Evolutionary conservation across 2,888 invertebrate genomes (phyloP).

Genomic region (Epinotia bilunana): DNA sequence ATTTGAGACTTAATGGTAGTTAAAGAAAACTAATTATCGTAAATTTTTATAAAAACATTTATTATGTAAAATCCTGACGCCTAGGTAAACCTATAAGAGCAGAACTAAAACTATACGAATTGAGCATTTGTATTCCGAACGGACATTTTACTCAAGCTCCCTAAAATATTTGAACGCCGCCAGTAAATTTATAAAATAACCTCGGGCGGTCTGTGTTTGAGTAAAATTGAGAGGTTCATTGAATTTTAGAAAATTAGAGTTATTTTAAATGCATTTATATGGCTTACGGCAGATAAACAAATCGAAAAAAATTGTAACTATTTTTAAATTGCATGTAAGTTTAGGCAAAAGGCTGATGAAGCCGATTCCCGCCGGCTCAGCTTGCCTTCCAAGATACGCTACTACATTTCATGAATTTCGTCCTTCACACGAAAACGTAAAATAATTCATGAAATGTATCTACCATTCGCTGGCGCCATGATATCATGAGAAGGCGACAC

Average conservation of each 20-base stretch:
- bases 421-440: too few species aligned
- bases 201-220: neutral
- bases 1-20: too few species aligned
- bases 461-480: too few species aligned
- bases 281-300: neutral
- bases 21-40: neutral
- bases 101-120: neutral
- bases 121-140: conserved; percentile 12
- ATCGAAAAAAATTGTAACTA: neutral
- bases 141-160: conserved; percentile 13
- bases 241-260: neutral
- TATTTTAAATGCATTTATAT: neutral
- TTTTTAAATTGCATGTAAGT: neutral
- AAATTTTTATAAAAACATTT: neutral
- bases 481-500: too few species aligned
- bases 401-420: too few species aligned
- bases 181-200: conserved; percentile 32
- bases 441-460: too few species aligned
- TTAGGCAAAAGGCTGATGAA: too few species aligned
- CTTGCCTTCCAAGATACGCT: too few species aligned
- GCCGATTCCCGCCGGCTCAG: too few species aligned
- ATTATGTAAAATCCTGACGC: neutral
- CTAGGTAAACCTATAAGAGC: neutral
- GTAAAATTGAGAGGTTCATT: conserved; percentile 28
- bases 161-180: conserved; percentile 24